Evolutionary conservation across 2,797 vertebrate genomes (phyloP), one percentile per base, ranked within the genome.

Genomic region (Cyclura pinguis): DNA sequence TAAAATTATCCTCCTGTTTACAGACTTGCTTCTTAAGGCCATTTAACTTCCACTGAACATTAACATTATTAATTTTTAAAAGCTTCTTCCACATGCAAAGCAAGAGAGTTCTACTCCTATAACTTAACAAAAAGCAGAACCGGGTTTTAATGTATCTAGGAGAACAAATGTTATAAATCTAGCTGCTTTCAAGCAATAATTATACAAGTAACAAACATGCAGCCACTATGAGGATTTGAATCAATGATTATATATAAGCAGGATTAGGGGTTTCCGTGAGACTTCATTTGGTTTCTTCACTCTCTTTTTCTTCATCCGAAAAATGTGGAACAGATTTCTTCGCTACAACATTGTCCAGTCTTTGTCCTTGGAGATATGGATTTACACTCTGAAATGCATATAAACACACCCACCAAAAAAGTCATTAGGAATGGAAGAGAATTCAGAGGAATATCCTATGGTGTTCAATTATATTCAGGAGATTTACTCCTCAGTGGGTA

Each of bases 271-370:
- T 85, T 87, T 89, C 92, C 85, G 88, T 89, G 59, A 77, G 84
- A 24, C 55, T 64, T 84, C 32, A 87, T 91, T 93, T 74, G 64
- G 91, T 95, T 96, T 97, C 88, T 94, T 92, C 96, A 80, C 96
- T 91, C 82, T 90, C 94, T 84, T 97, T 96, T 83, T 99, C 98
- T 92, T 99, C 99, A 86, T 99, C 98, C 55, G 98, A 98, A 96
- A 99, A 99, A 95, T 98, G 98, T 86, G 99, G 99, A 88, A 98
- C 99, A 35, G 99, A 99, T 96, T 99, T 99, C 97, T 99, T 99
- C 90, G 99, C 99, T 29, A 99, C 99, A 85, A 99, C 99, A 0
- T 98, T 99, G 95, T 99, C 98, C 96, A 99, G 96, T 96, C 98
- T 98, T 96, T 98, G 98, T 94, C 99, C 99, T 98, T 98, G 98